Percentiles rank a stretch among this genome's conserved stretches.
phyloP scores from a whole-genome alignment of 2,888 invertebrate genomes.

The Synanthedon tipuliformis region DNA sequence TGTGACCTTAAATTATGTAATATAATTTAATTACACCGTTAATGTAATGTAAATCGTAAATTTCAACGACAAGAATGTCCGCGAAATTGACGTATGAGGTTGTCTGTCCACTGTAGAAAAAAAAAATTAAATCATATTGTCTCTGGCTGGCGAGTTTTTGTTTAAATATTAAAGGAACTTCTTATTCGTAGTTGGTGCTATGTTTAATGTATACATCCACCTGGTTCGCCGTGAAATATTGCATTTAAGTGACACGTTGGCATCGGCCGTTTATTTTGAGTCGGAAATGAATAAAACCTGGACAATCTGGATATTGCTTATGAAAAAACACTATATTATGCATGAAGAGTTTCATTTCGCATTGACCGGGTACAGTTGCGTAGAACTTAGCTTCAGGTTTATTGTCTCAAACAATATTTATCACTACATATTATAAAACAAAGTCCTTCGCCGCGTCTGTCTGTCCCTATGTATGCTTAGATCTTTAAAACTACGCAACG shows the following conservation, averaged over 20 bases:
- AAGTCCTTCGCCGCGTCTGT: no score
- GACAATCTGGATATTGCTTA: constrained; percentile 32
- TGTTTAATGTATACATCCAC: constrained; percentile 46
- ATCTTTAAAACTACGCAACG: no score
- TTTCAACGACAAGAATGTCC: no score
- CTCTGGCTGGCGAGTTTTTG: not conserved
- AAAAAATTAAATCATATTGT: not conserved
- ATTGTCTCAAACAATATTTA: no score
- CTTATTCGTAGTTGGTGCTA: constrained; percentile 20
- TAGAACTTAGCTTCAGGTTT: not conserved
- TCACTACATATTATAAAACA: no score
- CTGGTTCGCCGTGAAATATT: constrained; percentile 59
- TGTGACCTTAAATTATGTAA: no score
- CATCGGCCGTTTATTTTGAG: constrained; percentile 51
- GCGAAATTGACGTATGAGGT: no score
- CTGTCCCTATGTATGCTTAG: no score
- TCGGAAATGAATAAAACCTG: constrained; percentile 53
- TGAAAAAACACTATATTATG: constrained; percentile 21
- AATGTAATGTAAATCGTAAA: no score
- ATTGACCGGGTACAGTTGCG: constrained; percentile 10
- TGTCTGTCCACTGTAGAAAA: not conserved
- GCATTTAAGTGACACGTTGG: constrained; percentile 47
- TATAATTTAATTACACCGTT: no score
- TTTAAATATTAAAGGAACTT: not conserved
- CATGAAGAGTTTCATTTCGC: constrained; percentile 6